Conservation (phyloP, 2,113 vertebrate species). For the Chrysochloris asiatica region DNA sequence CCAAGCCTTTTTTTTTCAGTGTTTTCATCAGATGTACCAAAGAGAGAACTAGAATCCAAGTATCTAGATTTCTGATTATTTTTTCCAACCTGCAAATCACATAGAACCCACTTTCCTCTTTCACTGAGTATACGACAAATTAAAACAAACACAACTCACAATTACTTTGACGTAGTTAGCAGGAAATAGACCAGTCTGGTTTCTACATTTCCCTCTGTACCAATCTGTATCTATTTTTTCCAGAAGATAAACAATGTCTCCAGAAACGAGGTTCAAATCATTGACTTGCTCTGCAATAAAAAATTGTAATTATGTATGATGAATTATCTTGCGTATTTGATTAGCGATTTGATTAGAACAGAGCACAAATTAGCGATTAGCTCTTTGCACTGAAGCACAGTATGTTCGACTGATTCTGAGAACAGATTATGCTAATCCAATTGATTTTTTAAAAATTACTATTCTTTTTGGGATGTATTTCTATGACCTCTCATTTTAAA, state of each 20-base stretch:
- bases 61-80: background rate
- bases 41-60: background rate
- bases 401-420: background rate
- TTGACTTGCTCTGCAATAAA: constrained; percentile 88
- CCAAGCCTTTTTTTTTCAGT: background rate
- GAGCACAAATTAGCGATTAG: constrained; percentile 15
- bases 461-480: background rate
- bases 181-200: constrained; percentile 92
- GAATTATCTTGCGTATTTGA: constrained; percentile 17
- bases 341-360: constrained; percentile 17
- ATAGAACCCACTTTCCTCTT: constrained; percentile 22
- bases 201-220: constrained; percentile 92
- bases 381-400: constrained; percentile 5
- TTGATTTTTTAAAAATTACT: background rate
- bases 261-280: constrained; percentile 91
- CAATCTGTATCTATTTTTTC: constrained; percentile 92
- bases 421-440: constrained; percentile 8
- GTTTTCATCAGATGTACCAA: constrained; percentile 19
- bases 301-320: constrained; percentile 32
- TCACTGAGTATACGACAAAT: background rate
- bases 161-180: constrained; percentile 90
- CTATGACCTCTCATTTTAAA: constrained; percentile 34
- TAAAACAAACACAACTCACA: constrained; percentile 78
- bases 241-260: constrained; percentile 91
- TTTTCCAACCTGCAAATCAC: background rate